A percentile compares a stretch with the other conserved stretches of the same genome.
phyloP scores from a whole-genome alignment of 2,797 vertebrate species.

The Pangasius mekongensis region DNA sequence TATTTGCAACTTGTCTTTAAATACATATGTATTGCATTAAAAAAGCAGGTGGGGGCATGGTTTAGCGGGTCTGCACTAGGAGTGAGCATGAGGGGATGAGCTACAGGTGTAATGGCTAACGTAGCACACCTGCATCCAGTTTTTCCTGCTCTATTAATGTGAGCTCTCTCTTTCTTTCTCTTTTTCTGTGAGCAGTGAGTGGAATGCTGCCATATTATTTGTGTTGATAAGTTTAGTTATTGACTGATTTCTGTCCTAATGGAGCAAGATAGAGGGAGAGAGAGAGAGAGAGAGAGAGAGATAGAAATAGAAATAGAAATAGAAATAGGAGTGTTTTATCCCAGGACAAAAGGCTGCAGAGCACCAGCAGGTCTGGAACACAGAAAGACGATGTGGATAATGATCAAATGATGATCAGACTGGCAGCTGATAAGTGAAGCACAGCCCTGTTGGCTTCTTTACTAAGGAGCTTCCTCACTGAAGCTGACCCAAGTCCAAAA shows the following conservation, averaged over 20 bases:
- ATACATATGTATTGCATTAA: neutral
- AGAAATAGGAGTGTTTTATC: neutral
- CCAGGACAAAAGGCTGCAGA: neutral
- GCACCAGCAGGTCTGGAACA: slow-evolving; percentile 21
- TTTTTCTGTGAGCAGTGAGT: neutral
- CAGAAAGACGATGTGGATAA: slow-evolving; percentile 13
- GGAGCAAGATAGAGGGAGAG: neutral
- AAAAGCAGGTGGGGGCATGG: neutral
- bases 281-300: neutral
- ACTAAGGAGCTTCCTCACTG: neutral
- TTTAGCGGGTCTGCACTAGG: neutral
- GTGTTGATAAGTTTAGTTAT: neutral
- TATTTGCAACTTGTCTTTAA: neutral
- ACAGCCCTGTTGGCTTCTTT: neutral
- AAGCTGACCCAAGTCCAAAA: neutral
- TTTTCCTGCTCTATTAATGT: neutral
- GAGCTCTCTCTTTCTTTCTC: neutral
- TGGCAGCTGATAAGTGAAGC: slow-evolving; percentile 44
- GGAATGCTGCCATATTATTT: neutral
- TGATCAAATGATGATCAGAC: slow-evolving; percentile 46
- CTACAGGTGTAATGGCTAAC: neutral
- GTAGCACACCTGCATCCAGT: slow-evolving; percentile 5
- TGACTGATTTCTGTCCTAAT: neutral
- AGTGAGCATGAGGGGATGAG: neutral
- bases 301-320: neutral